Percentiles rank a stretch among this genome's conserved stretches.
Conservation (phyloP, 2,113 vertebrate genomes). For the Peromyscus polionotus region DNA sequence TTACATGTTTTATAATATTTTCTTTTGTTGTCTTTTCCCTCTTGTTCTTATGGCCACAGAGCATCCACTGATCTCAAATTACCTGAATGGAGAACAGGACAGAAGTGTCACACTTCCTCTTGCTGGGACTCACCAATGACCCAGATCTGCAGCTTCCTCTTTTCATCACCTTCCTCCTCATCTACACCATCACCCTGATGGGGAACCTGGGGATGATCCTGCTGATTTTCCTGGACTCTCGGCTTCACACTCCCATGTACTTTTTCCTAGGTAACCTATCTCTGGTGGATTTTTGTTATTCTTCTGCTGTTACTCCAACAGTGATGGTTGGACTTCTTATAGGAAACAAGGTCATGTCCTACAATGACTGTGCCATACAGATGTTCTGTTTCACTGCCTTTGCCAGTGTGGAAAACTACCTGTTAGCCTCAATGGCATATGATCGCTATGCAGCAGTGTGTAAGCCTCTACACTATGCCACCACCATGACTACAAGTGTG, state of each 20-base stretch:
- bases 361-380: constrained; percentile 27
- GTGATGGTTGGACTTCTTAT: constrained; percentile 1
- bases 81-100: constrained; percentile 35
- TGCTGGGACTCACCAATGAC: constrained; percentile 56
- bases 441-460: not conserved
- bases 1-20: not conserved
- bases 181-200: constrained; percentile 37
- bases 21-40: not conserved
- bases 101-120: constrained; percentile 5
- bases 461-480: not conserved
- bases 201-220: constrained; percentile 47
- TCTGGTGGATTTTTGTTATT: constrained; percentile 56
- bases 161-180: not conserved
- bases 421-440: constrained; percentile 49
- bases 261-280: constrained; percentile 61
- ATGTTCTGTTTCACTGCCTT: constrained; percentile 59
- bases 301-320: constrained; percentile 1
- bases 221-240: constrained; percentile 3
- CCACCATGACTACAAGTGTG: not conserved
- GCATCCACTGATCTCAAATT: not conserved
- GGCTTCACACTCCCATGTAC: constrained; percentile 61
- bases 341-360: constrained; percentile 5
- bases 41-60: not conserved
- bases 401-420: constrained; percentile 48
- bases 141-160: constrained; percentile 25